phyloP scores from a whole-genome alignment of 2,888 invertebrate species.

The Mesorhabditis spiculigera region DNA sequence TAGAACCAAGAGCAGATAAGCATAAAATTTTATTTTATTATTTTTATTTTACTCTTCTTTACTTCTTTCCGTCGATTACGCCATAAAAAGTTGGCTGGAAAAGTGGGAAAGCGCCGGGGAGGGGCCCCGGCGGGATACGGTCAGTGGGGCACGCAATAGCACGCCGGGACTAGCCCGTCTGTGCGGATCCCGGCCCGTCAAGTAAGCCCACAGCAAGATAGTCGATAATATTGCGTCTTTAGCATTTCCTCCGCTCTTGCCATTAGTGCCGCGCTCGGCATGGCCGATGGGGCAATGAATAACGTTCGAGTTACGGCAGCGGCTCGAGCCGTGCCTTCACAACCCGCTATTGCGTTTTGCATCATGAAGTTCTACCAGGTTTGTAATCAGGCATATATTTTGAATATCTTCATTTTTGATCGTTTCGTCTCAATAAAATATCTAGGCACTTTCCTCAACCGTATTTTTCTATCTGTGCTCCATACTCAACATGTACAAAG shows the following conservation, averaged over 20 bases:
- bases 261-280: conserved; percentile 26
- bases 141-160: no score
- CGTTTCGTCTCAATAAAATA: neutral
- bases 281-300: conserved; percentile 33
- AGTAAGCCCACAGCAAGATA: no score
- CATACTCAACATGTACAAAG: neutral
- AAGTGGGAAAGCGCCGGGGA: no score
- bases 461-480: neutral
- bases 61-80: no score
- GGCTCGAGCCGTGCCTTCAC: conserved; percentile 27
- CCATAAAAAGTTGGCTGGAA: no score
- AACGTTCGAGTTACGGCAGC: conserved; percentile 30
- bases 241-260: conserved; percentile 16
- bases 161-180: no score
- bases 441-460: conserved; percentile 1
- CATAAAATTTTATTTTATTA: no score
- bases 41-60: no score
- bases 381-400: neutral
- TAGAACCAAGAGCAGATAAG: no score
- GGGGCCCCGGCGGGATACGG: no score
- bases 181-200: no score
- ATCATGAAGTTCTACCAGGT: conserved; percentile 42
- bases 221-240: no score
- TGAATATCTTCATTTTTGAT: neutral
- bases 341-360: conserved; percentile 32